A percentile compares a stretch with the other conserved stretches of the same genome.
These are phyloP conservation scores for Eulacestoma nigropectus DNA, from an alignment of 2,113 vertebrate species.

Conservation along the genomic window DNA sequence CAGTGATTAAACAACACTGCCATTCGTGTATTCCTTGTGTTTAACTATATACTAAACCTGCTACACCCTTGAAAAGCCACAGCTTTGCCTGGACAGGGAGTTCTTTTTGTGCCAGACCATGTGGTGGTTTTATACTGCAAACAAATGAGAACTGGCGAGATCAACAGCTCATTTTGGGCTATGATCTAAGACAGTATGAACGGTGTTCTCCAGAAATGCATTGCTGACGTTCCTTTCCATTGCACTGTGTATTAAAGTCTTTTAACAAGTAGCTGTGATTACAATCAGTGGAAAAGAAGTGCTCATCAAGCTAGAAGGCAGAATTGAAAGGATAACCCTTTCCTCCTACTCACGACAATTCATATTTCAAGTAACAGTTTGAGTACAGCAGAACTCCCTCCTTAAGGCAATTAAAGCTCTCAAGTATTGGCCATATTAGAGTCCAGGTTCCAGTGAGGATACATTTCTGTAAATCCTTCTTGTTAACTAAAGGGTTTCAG, in stretches of 20 bases:
- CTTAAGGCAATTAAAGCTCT: neutral
- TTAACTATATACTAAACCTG: neutral
- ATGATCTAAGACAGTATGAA: neutral
- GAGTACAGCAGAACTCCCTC: neutral
- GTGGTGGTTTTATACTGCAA: neutral
- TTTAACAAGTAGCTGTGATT: neutral
- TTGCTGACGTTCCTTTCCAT: neutral
- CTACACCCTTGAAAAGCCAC: neutral
- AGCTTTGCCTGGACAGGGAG: neutral
- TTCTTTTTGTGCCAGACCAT: neutral
- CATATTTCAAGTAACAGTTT: neutral
- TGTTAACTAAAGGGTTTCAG: neutral
- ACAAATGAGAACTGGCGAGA: constrained; percentile 2
- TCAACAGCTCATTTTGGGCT: constrained; percentile 11
- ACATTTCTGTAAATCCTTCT: neutral
- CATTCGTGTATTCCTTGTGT: neutral
- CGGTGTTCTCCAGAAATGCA: neutral
- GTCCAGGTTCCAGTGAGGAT: neutral
- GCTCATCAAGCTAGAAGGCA: neutral
- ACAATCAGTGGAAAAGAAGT: neutral
- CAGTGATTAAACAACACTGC: neutral
- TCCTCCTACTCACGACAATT: neutral
- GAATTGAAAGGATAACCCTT: neutral
- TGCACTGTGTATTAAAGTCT: neutral
- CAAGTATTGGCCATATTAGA: neutral